Evolutionary conservation across 2,888 invertebrate species (phyloP).

Genomic region (Cyclophora albipunctata): DNA sequence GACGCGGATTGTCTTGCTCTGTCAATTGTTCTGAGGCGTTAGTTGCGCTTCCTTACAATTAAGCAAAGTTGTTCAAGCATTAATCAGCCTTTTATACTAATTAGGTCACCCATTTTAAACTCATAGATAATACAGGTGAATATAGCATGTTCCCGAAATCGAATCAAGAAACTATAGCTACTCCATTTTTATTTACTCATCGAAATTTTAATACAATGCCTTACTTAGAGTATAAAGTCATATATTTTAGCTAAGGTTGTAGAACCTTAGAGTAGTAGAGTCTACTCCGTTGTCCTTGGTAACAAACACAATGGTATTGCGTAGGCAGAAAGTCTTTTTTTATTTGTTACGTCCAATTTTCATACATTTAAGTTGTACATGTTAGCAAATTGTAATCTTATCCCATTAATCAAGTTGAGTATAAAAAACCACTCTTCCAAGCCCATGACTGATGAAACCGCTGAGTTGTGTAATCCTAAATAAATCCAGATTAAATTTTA

Average conservation of each 20-base stretch:
- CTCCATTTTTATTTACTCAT: too few species aligned
- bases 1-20: conserved; percentile 15
- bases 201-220: too few species aligned
- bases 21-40: conserved; percentile 15
- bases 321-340: too few species aligned
- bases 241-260: too few species aligned
- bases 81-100: conserved; percentile 14
- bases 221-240: too few species aligned
- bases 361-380: background rate
- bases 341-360: too few species aligned
- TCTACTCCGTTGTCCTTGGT: too few species aligned
- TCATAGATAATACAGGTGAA: too few species aligned
- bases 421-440: conserved; percentile 16
- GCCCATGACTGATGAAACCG: conserved; percentile 15
- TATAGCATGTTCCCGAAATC: too few species aligned
- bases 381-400: conserved; percentile 4
- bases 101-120: conserved; percentile 6
- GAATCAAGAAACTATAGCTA: too few species aligned
- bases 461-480: conserved; percentile 22
- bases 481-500: conserved; percentile 21
- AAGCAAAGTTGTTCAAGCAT: conserved; percentile 12
- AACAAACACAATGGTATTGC: too few species aligned
- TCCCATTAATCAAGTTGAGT: conserved; percentile 19
- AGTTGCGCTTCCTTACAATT: conserved; percentile 12
- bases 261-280: too few species aligned